Percentiles rank a stretch among this genome's conserved stretches.
Conservation (phyloP, 2,888 invertebrate species). For the Entomobrya proxima region DNA sequence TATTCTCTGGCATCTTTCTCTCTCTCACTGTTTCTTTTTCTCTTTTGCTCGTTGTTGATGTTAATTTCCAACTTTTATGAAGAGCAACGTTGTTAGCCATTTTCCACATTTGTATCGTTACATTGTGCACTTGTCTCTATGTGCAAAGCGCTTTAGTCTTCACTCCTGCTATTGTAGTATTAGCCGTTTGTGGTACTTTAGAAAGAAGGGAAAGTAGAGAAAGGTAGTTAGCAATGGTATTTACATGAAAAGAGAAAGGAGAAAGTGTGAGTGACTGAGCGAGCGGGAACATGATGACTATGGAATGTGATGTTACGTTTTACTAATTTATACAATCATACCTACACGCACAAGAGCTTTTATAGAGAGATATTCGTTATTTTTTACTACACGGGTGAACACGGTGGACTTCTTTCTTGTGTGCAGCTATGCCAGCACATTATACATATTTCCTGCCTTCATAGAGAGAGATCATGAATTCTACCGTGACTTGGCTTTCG, state of each 20-base stretch:
- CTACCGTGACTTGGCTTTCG: background rate
- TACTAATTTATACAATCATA: constrained; percentile 22
- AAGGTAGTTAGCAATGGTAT: constrained; percentile 49
- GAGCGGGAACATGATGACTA: constrained; percentile 36
- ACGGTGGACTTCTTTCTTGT: background rate
- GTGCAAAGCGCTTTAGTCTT: too few species aligned
- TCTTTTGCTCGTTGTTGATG: constrained; percentile 45
- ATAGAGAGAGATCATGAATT: background rate
- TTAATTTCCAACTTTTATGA: constrained; percentile 59
- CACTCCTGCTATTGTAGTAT: too few species aligned
- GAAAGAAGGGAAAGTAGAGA: background rate
- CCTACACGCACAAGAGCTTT: background rate
- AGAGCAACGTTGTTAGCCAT: constrained; percentile 39
- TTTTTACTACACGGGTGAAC: background rate
- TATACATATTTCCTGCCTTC: background rate
- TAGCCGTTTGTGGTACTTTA: too few species aligned
- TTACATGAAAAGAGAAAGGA: constrained; percentile 45
- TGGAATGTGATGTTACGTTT: constrained; percentile 32
- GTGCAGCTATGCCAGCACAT: background rate
- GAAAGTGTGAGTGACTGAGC: constrained; percentile 1
- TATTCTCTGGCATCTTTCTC: constrained; percentile 14
- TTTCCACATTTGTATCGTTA: constrained; percentile 28
- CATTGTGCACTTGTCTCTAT: background rate
- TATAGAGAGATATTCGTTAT: background rate
- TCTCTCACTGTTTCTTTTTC: constrained; percentile 10